Percentiles rank a stretch among this genome's conserved stretches.
Evolutionary conservation across 2,113 vertebrate species (phyloP).

Genomic region (Oplegnathus fasciatus): DNA sequence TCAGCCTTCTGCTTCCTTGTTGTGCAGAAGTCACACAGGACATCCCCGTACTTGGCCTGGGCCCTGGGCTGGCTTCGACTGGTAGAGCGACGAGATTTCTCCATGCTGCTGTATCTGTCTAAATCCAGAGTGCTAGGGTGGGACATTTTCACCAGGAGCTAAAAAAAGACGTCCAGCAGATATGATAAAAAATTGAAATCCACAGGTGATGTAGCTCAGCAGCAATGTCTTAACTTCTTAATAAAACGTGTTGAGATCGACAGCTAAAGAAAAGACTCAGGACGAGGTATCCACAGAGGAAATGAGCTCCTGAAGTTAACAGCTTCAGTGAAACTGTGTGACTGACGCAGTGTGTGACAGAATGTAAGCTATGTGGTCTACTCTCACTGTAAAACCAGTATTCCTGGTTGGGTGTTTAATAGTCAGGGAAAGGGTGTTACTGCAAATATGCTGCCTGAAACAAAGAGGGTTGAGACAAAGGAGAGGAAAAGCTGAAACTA

Average conservation of each 20-base stretch:
- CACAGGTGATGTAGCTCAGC: background rate
- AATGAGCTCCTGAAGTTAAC: constrained; percentile 29
- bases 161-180: constrained; percentile 1
- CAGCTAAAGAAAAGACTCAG: background rate
- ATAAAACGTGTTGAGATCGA: constrained; percentile 2
- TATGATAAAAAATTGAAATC: constrained; percentile 16
- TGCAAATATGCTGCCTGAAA: constrained; percentile 28
- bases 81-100: constrained; percentile 86
- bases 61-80: constrained; percentile 72
- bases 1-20: constrained; percentile 91
- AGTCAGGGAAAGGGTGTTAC: constrained; percentile 46
- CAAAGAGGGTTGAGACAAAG: constrained; percentile 22
- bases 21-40: constrained; percentile 93
- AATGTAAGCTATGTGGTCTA: constrained; percentile 79
- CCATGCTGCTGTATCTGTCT: constrained; percentile 82
- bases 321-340: constrained; percentile 80
- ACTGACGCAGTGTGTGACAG: constrained; percentile 63
- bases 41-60: constrained; percentile 72
- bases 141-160: constrained; percentile 76
- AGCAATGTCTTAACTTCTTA: background rate
- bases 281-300: background rate
- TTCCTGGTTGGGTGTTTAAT: constrained; percentile 71
- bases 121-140: constrained; percentile 74
- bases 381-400: constrained; percentile 80
- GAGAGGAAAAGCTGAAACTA: background rate